phyloP scores from a whole-genome alignment of 2,113 vertebrate species.

The Corvus cornix region DNA sequence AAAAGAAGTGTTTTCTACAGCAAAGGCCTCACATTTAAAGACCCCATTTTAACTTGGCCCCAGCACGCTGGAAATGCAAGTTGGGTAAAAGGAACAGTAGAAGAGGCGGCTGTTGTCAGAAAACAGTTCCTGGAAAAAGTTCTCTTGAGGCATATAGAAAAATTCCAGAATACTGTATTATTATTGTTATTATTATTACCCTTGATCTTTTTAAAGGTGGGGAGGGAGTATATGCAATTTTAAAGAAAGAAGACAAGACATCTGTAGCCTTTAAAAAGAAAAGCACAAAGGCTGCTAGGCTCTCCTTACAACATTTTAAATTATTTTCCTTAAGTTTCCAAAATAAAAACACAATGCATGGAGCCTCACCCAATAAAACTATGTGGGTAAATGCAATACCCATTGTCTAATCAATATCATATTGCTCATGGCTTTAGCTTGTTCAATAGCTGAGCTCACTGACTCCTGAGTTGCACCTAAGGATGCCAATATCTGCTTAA shows the following conservation, averaged over 20 bases:
- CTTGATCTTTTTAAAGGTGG: constrained; percentile 28
- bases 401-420: constrained; percentile 72
- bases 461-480: constrained; percentile 50
- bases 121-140: constrained; percentile 30
- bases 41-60: background rate
- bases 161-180: background rate
- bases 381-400: constrained; percentile 68
- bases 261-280: constrained; percentile 46
- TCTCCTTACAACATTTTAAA: constrained; percentile 47
- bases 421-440: constrained; percentile 69
- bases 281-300: background rate
- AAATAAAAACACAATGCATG: constrained; percentile 51
- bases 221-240: background rate
- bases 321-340: constrained; percentile 47
- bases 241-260: constrained; percentile 23
- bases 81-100: background rate
- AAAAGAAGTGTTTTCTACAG: background rate
- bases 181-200: constrained; percentile 26
- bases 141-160: constrained; percentile 36
- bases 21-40: background rate
- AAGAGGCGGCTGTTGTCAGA: background rate
- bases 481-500: constrained; percentile 73
- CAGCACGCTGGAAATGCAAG: background rate
- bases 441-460: constrained; percentile 70
- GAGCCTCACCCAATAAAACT: constrained; percentile 69